A percentile compares a stretch with the other conserved stretches of the same genome.
Conservation (phyloP, 92 coral and sea anemone species). For the Parazoanthus atlanticus region DNA sequence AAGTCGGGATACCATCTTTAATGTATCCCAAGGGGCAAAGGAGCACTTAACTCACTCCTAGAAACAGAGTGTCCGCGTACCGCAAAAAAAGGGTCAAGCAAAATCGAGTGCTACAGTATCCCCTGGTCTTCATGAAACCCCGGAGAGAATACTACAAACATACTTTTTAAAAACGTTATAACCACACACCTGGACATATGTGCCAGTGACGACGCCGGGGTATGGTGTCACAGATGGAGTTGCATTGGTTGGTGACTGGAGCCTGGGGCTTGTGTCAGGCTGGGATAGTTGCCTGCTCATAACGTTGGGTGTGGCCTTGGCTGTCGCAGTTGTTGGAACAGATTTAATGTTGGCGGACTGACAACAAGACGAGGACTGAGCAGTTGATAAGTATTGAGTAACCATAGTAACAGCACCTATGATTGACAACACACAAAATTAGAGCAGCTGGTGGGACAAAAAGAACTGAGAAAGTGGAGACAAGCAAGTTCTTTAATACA, state of each 20-base stretch:
- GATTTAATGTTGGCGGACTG: slow-evolving; percentile 53
- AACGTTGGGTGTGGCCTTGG: slow-evolving; percentile 58
- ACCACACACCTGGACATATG: slow-evolving; percentile 56
- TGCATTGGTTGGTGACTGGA: slow-evolving; percentile 64
- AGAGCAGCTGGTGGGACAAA: background rate
- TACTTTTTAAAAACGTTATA: background rate
- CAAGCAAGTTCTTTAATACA: too few relatives aligned
- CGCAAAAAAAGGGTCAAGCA: too few relatives aligned
- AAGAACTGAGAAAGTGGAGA: too few relatives aligned
- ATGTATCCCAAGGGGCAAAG: too few relatives aligned
- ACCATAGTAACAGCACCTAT: slow-evolving; percentile 40
- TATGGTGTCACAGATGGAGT: slow-evolving; percentile 23
- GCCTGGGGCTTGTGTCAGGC: slow-evolving; percentile 54
- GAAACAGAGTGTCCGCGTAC: too few relatives aligned
- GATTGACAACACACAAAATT: background rate
- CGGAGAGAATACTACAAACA: background rate
- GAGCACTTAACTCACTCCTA: too few relatives aligned
- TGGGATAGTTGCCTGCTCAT: slow-evolving; percentile 66
- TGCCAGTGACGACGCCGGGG: slow-evolving; percentile 28
- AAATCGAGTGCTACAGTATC: too few relatives aligned
- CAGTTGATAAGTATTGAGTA: slow-evolving; percentile 62
- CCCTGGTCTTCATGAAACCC: too few relatives aligned
- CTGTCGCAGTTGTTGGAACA: slow-evolving; percentile 46
- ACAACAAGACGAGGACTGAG: slow-evolving; percentile 53
- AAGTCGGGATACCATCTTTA: too few relatives aligned